Percentiles rank a stretch among this genome's conserved stretches.
Evolutionary conservation across 2,113 vertebrate genomes (phyloP).

Genomic region (Rhegmatorhina hoffmannsi): DNA sequence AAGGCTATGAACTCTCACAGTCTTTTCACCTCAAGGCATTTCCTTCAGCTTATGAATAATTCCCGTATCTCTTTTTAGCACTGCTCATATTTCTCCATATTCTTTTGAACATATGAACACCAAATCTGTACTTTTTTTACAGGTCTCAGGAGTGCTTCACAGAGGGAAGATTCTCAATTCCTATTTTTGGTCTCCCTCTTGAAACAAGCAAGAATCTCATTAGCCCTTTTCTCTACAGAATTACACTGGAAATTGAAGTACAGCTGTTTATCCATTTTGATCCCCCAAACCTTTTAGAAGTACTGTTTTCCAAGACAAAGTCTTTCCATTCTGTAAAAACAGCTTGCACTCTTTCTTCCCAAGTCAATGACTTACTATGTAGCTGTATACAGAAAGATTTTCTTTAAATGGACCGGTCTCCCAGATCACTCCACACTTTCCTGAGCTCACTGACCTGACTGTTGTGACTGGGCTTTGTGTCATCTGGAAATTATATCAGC

Average conservation of each 20-base stretch:
- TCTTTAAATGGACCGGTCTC: not conserved
- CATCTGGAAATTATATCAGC: not conserved
- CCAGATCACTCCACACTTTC: not conserved
- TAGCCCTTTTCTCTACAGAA: not conserved
- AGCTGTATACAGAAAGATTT: not conserved
- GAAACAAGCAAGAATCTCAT: not conserved
- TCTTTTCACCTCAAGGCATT: slow-evolving; percentile 8
- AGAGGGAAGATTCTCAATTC: not conserved
- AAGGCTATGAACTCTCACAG: not conserved
- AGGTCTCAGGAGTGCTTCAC: not conserved
- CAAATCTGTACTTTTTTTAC: not conserved
- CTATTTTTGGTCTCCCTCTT: not conserved
- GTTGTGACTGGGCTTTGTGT: not conserved
- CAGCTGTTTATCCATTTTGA: not conserved
- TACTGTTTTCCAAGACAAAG: not conserved
- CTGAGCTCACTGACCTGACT: not conserved
- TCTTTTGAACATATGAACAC: not conserved
- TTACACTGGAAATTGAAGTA: not conserved
- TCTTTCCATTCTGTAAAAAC: not conserved
- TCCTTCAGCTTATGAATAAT: not conserved
- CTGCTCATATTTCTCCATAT: not conserved
- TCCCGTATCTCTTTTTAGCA: not conserved
- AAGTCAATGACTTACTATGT: not conserved
- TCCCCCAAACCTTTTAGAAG: not conserved
- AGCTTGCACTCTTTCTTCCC: not conserved